A percentile compares a stretch with the other conserved stretches of the same genome.
These are phyloP conservation scores for Centruroides vittatus DNA, from an alignment of 1,140 invertebrate genomes.

Conservation along the genomic window DNA sequence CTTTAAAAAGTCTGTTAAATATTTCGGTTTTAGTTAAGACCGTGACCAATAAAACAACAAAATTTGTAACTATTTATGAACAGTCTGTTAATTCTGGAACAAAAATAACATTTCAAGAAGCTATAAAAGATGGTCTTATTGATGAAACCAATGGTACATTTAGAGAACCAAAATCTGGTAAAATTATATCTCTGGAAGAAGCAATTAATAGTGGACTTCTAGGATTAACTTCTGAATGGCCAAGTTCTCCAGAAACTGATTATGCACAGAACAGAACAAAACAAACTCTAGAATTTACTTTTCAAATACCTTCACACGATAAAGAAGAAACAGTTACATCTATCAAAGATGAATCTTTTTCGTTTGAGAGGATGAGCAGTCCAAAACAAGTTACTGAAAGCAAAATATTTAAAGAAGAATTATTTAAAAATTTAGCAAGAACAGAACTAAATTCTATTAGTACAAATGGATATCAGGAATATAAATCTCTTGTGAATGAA, in stretches of 20 bases:
- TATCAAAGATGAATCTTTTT: too few relatives aligned
- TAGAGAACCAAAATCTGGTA: slow-evolving; percentile 56
- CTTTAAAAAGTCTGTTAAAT: slow-evolving; percentile 64
- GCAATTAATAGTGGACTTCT: slow-evolving; percentile 42
- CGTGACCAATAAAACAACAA: slow-evolving; percentile 60
- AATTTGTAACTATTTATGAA: slow-evolving; percentile 57
- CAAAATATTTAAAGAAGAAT: too few relatives aligned
- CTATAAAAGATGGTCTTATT: slow-evolving; percentile 58
- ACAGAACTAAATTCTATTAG: neutral
- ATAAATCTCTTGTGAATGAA: neutral
- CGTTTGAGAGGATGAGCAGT: too few relatives aligned
- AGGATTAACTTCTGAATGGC: neutral
- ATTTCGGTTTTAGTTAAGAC: slow-evolving; percentile 71
- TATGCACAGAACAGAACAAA: too few relatives aligned
- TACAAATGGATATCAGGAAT: neutral
- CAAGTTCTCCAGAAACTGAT: neutral
- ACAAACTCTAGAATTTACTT: too few relatives aligned
- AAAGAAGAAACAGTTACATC: too few relatives aligned
- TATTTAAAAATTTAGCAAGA: too few relatives aligned
- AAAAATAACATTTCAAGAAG: slow-evolving; percentile 58
- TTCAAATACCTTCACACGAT: too few relatives aligned
- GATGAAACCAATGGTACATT: slow-evolving; percentile 63
- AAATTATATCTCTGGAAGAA: slow-evolving; percentile 60
- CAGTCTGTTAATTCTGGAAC: slow-evolving; percentile 40
- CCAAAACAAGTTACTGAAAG: too few relatives aligned